Conservation (phyloP, 2,113 vertebrate genomes). For the Tupaia tana region DNA sequence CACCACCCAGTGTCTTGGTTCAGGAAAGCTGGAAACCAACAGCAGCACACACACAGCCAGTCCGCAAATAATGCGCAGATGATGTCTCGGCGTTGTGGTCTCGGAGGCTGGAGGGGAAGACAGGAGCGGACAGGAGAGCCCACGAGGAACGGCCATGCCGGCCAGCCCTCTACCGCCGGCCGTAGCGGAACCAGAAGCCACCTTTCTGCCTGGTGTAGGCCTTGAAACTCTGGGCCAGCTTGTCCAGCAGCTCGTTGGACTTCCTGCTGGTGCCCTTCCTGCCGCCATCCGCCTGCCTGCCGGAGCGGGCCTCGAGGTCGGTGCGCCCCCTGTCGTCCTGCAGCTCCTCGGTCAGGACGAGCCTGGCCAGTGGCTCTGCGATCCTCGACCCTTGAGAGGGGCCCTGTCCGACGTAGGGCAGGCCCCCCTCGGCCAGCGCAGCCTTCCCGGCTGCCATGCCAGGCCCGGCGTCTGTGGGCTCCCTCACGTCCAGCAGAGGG, state of each 20-base stretch:
- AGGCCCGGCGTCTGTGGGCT: accelerated
- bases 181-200: constrained; percentile 87
- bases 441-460: accelerated
- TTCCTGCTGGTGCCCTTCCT: not conserved
- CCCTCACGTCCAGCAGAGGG: constrained; percentile 25
- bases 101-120: not conserved
- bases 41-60: not conserved
- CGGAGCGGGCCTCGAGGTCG: constrained; percentile 33
- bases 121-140: accelerated
- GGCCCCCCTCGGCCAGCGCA: accelerated
- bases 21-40: constrained; percentile 21
- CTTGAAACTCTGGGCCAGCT: constrained; percentile 81
- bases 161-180: constrained; percentile 73
- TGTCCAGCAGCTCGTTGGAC: constrained; percentile 48
- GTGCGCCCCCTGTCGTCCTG: not conserved
- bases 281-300: not conserved
- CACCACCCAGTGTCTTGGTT: not conserved
- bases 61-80: not conserved
- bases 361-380: constrained; percentile 17
- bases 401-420: not conserved
- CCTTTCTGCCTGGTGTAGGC: constrained; percentile 85
- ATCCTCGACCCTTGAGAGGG: not conserved
- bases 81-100: accelerated
- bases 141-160: accelerated
- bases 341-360: constrained; percentile 73